Conservation (phyloP, 2,888 invertebrate genomes). For the Lycia hirtaria region DNA sequence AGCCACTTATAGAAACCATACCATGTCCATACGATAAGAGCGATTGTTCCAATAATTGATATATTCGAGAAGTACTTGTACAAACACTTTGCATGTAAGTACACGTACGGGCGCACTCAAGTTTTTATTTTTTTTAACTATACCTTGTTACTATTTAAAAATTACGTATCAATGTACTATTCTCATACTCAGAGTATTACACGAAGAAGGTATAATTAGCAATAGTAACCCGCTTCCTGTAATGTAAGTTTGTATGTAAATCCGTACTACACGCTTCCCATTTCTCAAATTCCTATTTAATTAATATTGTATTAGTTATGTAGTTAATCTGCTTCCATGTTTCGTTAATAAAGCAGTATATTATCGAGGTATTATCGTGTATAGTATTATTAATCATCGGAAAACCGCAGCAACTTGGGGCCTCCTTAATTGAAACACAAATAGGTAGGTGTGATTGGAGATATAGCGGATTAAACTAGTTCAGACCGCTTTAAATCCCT, state of each 20-base stretch:
- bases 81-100: no score
- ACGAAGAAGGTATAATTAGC: neutral
- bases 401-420: slow-evolving; percentile 65
- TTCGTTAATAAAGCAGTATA: slow-evolving; percentile 28
- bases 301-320: slow-evolving; percentile 30
- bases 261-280: neutral
- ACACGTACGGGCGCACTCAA: no score
- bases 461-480: slow-evolving; percentile 68
- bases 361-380: slow-evolving; percentile 27
- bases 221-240: neutral
- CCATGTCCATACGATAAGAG: no score
- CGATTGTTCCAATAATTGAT: no score
- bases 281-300: slow-evolving; percentile 30
- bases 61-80: no score
- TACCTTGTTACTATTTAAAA: no score
- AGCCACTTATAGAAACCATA: no score
- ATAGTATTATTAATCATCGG: slow-evolving; percentile 64
- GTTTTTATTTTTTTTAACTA: no score
- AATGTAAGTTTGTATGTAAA: slow-evolving; percentile 13
- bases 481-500: slow-evolving; percentile 57
- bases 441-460: slow-evolving; percentile 75
- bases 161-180: no score
- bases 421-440: slow-evolving; percentile 78
- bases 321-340: slow-evolving; percentile 26
- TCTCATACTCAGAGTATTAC: no score